phyloP scores from a whole-genome alignment of 1,140 invertebrate genomes.

The Temnothorax longispinosus region DNA sequence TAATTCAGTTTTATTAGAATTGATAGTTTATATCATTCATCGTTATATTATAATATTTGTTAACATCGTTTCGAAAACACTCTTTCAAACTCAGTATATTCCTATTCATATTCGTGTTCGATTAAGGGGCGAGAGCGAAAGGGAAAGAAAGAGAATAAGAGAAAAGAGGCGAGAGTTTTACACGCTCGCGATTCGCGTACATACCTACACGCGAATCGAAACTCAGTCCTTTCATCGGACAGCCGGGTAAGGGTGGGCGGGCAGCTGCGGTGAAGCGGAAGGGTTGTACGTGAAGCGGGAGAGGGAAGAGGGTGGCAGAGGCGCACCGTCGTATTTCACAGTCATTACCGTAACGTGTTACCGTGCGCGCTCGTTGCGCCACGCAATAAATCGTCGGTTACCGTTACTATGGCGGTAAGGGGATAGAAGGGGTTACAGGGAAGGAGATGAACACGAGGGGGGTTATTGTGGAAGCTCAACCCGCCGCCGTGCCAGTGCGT shows the following conservation, averaged over 20 bases:
- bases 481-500: slow-evolving; percentile 33
- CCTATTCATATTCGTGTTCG: slow-evolving; percentile 43
- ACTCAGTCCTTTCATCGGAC: slow-evolving; percentile 64
- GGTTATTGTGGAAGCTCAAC: slow-evolving; percentile 67
- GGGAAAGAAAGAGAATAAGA: neutral
- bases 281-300: slow-evolving; percentile 42
- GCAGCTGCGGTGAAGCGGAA: slow-evolving; percentile 23
- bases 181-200: slow-evolving; percentile 54
- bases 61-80: slow-evolving; percentile 28
- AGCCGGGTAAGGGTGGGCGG: slow-evolving; percentile 4
- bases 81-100: slow-evolving; percentile 54
- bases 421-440: slow-evolving; percentile 24
- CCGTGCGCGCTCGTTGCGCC: slow-evolving; percentile 76
- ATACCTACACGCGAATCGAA: slow-evolving; percentile 60
- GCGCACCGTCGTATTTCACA: slow-evolving; percentile 82
- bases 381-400: slow-evolving; percentile 82
- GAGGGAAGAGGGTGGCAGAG: slow-evolving; percentile 41
- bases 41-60: neutral
- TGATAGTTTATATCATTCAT: neutral
- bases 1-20: neutral
- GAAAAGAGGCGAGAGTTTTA: slow-evolving; percentile 44
- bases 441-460: slow-evolving; percentile 52
- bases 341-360: slow-evolving; percentile 83
- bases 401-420: slow-evolving; percentile 72
- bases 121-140: slow-evolving; percentile 3